Evolutionary conservation across 2,888 invertebrate genomes (phyloP).

Genomic region (Agriopis marginaria): DNA sequence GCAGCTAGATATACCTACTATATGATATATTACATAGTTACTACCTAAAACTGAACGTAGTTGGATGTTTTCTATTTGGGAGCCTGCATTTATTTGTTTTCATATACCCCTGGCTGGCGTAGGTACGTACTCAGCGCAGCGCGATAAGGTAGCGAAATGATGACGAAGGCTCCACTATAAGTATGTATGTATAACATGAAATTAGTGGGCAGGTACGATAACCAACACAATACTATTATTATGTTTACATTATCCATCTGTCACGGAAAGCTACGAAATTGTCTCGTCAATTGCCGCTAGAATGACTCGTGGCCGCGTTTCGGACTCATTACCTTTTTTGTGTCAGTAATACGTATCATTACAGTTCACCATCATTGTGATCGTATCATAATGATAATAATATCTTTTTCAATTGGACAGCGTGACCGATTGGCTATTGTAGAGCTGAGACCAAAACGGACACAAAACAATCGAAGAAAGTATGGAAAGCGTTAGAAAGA

Average conservation of each 20-base stretch:
- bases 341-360: conserved; percentile 45
- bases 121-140: not conserved
- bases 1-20: too few relatives aligned
- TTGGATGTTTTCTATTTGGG: too few relatives aligned
- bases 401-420: conserved; percentile 66
- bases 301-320: conserved; percentile 41
- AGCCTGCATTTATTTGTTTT: too few relatives aligned
- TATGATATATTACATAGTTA: too few relatives aligned
- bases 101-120: too few relatives aligned
- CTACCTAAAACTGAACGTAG: too few relatives aligned
- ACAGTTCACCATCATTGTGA: conserved; percentile 56
- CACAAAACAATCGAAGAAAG: conserved; percentile 34
- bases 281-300: conserved; percentile 34
- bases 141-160: not conserved
- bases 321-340: conserved; percentile 47
- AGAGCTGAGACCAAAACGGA: not conserved
- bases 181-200: not conserved
- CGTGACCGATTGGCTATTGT: conserved; percentile 47
- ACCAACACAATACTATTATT: conserved; percentile 17
- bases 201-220: conserved; percentile 1
- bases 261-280: conserved; percentile 29
- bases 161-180: not conserved
- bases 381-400: conserved; percentile 58
- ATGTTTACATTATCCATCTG: conserved; percentile 31
- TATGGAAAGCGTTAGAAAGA: conserved; percentile 16